Percentiles rank a stretch among this genome's conserved stretches.
phyloP scores from a whole-genome alignment of 2,888 invertebrate genomes.

The Eupithecia insigniata region DNA sequence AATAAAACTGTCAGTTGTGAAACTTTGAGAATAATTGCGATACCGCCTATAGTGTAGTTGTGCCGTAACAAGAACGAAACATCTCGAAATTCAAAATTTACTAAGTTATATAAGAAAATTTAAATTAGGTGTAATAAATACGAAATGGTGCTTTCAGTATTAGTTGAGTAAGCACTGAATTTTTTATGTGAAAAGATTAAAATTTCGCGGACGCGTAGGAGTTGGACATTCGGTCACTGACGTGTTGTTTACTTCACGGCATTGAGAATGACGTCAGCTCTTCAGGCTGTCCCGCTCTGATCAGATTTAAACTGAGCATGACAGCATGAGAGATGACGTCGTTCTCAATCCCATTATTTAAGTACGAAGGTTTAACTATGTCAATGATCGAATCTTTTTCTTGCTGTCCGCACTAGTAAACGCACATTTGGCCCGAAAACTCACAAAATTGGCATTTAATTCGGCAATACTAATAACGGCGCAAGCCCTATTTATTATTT shows the following conservation, averaged over 20 bases:
- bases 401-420: conserved; percentile 37
- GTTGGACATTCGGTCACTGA: neutral
- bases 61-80: conserved; percentile 39
- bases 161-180: conserved; percentile 76
- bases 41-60: conserved; percentile 39
- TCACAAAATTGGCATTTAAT: conserved; percentile 40
- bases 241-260: neutral
- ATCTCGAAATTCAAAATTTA: conserved; percentile 59
- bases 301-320: neutral
- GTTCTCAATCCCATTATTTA: neutral
- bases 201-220: neutral
- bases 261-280: neutral
- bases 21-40: conserved; percentile 30
- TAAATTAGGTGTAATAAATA: conserved; percentile 56
- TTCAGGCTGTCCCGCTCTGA: neutral
- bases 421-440: conserved; percentile 64
- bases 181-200: conserved; percentile 32
- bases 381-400: neutral
- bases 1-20: conserved; percentile 12
- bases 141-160: conserved; percentile 83
- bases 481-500: conserved; percentile 67
- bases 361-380: neutral
- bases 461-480: conserved; percentile 30
- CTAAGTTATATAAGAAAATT: conserved; percentile 31
- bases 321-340: neutral